These are phyloP conservation scores for Calephelis nemesis DNA, from an alignment of 1,140 invertebrate species.

Conservation along the genomic window DNA sequence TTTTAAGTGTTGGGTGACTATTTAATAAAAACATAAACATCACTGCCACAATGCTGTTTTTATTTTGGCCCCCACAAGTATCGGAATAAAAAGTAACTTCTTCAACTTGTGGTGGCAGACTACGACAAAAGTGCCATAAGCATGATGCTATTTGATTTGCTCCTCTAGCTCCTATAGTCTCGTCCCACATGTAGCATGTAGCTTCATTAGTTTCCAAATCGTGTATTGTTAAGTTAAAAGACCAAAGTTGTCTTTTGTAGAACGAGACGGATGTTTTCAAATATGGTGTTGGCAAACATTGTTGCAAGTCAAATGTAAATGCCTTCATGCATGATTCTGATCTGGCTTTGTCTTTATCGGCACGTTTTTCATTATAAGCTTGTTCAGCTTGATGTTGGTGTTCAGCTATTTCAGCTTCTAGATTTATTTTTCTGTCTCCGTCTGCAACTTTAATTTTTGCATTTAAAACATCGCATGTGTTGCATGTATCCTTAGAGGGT, in stretches of 20 bases:
- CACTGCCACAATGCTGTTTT: background rate
- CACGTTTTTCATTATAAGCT: background rate
- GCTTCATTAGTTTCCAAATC: background rate
- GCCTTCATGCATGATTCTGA: background rate
- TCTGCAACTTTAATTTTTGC: background rate
- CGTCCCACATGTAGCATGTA: background rate
- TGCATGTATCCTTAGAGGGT: background rate
- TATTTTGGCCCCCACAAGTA: background rate
- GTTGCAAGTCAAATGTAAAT: background rate
- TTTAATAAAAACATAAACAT: background rate
- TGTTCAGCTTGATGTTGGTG: background rate
- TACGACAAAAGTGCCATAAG: background rate
- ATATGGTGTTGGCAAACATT: background rate
- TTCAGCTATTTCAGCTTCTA: background rate
- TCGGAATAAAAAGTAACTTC: background rate
- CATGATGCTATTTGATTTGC: background rate
- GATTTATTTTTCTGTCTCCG: background rate
- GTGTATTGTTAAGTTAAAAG: background rate
- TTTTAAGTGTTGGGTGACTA: background rate
- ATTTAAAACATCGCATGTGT: background rate
- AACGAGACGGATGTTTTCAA: background rate
- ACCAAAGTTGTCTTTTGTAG: background rate
- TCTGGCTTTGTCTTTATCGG: background rate
- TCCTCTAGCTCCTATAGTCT: background rate
- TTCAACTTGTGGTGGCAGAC: background rate